A percentile compares a stretch with the other conserved stretches of the same genome.
phyloP scores from a whole-genome alignment of 2,113 vertebrate genomes.

The Aythya baeri region DNA sequence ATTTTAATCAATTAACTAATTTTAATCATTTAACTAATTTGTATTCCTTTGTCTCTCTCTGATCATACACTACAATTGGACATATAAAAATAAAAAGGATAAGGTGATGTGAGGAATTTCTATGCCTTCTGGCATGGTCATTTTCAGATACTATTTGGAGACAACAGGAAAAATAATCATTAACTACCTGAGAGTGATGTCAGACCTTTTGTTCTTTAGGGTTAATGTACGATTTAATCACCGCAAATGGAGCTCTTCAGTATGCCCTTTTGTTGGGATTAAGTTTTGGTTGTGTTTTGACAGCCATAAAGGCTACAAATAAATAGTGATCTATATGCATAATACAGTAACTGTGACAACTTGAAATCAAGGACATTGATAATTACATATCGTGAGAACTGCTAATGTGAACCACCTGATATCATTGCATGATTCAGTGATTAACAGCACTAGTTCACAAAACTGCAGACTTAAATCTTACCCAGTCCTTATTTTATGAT shows the following conservation, averaged over 20 bases:
- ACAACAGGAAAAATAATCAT: slow-evolving; percentile 17
- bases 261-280: slow-evolving; percentile 1
- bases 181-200: slow-evolving; percentile 38
- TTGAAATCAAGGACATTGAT: not conserved
- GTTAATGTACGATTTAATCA: slow-evolving; percentile 54
- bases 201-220: slow-evolving; percentile 37
- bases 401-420: not conserved
- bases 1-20: not conserved
- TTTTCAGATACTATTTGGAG: slow-evolving; percentile 38
- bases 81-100: not conserved
- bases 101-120: not conserved
- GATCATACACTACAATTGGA: not conserved
- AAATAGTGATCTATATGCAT: not conserved
- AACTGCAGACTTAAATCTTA: not conserved
- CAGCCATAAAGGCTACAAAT: not conserved
- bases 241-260: slow-evolving; percentile 31
- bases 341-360: not conserved
- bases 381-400: not conserved
- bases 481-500: not conserved
- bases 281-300: slow-evolving; percentile 21
- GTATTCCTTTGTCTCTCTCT: not conserved
- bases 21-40: not conserved
- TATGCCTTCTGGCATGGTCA: not conserved
- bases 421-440: not conserved
- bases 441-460: not conserved